Percentiles rank a stretch among this genome's conserved stretches.
Evolutionary conservation across 2,797 vertebrate species (phyloP).

Genomic region (Crypturellus tataupa): DNA sequence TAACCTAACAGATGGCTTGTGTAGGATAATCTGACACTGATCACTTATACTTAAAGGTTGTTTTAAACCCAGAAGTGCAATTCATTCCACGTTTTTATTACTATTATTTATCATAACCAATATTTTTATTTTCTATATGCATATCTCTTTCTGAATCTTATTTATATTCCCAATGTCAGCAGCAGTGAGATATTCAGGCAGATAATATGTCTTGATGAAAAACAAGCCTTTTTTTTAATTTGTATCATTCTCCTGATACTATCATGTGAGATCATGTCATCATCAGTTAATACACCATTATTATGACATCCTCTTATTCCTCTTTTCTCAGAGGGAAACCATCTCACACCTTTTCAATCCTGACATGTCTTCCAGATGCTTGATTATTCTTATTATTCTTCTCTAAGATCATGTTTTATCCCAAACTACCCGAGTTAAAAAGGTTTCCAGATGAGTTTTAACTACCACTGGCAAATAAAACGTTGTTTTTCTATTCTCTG

Average conservation of each 20-base stretch:
- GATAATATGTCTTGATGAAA: neutral
- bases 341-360: conserved; percentile 21
- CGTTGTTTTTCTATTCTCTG: neutral
- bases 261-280: neutral
- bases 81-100: conserved; percentile 10
- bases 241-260: neutral
- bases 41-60: conserved; percentile 37
- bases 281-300: neutral
- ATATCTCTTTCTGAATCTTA: neutral
- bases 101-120: conserved; percentile 18
- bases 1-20: conserved; percentile 68
- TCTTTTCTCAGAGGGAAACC: conserved; percentile 28
- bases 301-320: conserved; percentile 14
- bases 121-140: neutral
- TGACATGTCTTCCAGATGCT: neutral
- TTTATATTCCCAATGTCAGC: neutral
- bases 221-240: neutral
- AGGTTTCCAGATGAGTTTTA: conserved; percentile 12
- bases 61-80: conserved; percentile 45
- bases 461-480: neutral
- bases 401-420: neutral
- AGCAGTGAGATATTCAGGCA: neutral
- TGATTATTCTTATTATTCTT: neutral
- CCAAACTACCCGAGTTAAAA: neutral
- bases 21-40: conserved; percentile 63